Base-by-base conservation (phyloP, 2,113 vertebrate species). In the Phrynosoma blainvillii region DNA sequence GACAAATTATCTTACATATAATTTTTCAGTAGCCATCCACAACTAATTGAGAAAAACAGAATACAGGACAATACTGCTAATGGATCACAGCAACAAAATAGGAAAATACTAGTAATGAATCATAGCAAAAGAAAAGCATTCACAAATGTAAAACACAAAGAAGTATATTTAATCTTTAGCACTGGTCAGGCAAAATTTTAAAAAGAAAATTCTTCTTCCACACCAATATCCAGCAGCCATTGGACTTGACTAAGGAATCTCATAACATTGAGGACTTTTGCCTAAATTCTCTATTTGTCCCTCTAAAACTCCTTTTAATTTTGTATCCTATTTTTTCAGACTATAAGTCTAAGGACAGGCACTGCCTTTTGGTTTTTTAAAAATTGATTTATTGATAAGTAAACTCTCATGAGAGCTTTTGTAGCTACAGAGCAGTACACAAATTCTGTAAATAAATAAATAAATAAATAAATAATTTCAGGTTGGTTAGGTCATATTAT, bases 401-500 rank as follows among this genome's bases (percentile, higher is more conserved):
- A 16, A 62, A 3, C 27, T 71, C 25, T 11, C 30, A 12, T 30
- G 30, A 71, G 10, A 71, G 68, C 12, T 0, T 71, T 71, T 30
- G 23, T 7, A n/a, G 8, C 25, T 71, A 11, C 25, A 30, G 7
- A 71, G 27, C 25, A 12, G 68, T 12, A 30, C 30, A 30, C 25
- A 71, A 71, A 71, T 71, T 27, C 2, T 25, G 5, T 27, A 25
- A 25, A 68, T 68, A 68, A 23, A 9, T 68, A 68, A 23, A 25
- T 27, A 27, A 21, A 25, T 68, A 68, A 21, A 25, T 68, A 68
- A 23, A 70, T 27, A 7, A n/a, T 47, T 52, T 66, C 74, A 91
- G 73, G 86, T 89, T 89, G 65, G 79, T 78, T 90, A 82, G 90
- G 88, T 86, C 74, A 59, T 80, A n/a, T 66, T 85, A 86, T 71